Conservation (phyloP, 2,888 invertebrate species). For the Alsophila aescularia region DNA sequence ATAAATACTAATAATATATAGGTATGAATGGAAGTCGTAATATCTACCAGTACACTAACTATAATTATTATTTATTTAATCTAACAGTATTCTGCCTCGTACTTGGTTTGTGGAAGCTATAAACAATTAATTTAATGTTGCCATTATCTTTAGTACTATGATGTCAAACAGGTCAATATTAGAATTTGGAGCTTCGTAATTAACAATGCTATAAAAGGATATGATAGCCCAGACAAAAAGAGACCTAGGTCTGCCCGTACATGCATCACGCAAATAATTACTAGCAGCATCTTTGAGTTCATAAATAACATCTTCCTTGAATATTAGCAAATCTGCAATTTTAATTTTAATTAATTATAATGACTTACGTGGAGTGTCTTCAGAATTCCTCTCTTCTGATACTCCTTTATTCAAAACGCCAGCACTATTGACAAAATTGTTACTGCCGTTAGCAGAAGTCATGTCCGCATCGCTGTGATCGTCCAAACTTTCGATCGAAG, state of each 20-base stretch:
- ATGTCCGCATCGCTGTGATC: constrained; percentile 91
- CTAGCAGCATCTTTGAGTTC: too few species aligned
- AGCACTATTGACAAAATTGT: constrained; percentile 71
- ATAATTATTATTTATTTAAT: too few species aligned
- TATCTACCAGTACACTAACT: too few species aligned
- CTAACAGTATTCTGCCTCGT: too few species aligned
- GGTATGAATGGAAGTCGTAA: too few species aligned
- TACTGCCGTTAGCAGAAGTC: constrained; percentile 75
- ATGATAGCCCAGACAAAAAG: not conserved
- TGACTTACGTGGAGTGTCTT: constrained; percentile 67
- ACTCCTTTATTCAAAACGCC: constrained; percentile 64
- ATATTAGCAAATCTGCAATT: not conserved
- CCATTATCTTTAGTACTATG: constrained; percentile 4
- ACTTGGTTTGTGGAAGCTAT: not conserved
- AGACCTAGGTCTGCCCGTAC: not conserved
- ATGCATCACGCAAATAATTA: not conserved
- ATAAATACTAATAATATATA: too few species aligned
- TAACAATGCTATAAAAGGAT: constrained; percentile 2
- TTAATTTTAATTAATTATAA: not conserved
- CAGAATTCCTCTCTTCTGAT: constrained; percentile 65
- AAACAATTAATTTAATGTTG: not conserved
- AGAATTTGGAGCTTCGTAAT: not conserved
- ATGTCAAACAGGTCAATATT: constrained; percentile 9
- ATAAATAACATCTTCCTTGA: not conserved
- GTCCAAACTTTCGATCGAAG: constrained; percentile 94